Evolutionary conservation across 2,113 vertebrate genomes (phyloP).

Genomic region (Verasper variegatus): DNA sequence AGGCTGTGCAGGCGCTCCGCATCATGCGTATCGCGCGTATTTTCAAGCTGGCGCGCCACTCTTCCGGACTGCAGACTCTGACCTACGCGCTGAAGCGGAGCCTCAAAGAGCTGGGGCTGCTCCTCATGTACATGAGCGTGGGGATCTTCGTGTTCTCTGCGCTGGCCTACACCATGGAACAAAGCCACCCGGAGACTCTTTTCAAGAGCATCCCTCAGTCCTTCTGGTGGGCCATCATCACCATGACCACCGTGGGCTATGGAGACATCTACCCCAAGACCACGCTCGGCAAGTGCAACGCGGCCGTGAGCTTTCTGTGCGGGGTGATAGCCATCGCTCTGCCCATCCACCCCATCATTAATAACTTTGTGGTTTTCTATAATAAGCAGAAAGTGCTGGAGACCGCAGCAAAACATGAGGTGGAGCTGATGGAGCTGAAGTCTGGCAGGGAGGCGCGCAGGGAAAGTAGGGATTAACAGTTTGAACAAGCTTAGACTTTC

Average conservation of each 20-base stretch:
- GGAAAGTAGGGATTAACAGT: slow-evolving; percentile 33
- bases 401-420: slow-evolving; percentile 93
- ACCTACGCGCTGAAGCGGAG: slow-evolving; percentile 95
- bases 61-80: slow-evolving; percentile 93
- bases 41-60: slow-evolving; percentile 96
- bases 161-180: slow-evolving; percentile 95
- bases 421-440: slow-evolving; percentile 94
- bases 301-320: slow-evolving; percentile 96
- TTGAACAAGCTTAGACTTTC: background rate
- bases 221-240: slow-evolving; percentile 99
- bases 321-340: slow-evolving; percentile 96
- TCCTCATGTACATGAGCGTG: slow-evolving; percentile 97
- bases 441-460: slow-evolving; percentile 75
- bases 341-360: slow-evolving; percentile 98
- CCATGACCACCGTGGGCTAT: slow-evolving; percentile 98
- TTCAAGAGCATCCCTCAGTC: slow-evolving; percentile 98
- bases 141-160: slow-evolving; percentile 98
- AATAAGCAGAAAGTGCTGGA: slow-evolving; percentile 96
- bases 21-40: slow-evolving; percentile 95
- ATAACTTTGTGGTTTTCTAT: slow-evolving; percentile 97
- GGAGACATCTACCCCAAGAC: slow-evolving; percentile 99
- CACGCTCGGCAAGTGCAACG: slow-evolving; percentile 94
- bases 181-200: slow-evolving; percentile 95
- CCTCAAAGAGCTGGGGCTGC: slow-evolving; percentile 94
- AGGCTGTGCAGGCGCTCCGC: slow-evolving; percentile 93